These are phyloP conservation scores for Lydus trimaculatus DNA, from an alignment of 2,888 invertebrate species.

Conservation along the genomic window DNA sequence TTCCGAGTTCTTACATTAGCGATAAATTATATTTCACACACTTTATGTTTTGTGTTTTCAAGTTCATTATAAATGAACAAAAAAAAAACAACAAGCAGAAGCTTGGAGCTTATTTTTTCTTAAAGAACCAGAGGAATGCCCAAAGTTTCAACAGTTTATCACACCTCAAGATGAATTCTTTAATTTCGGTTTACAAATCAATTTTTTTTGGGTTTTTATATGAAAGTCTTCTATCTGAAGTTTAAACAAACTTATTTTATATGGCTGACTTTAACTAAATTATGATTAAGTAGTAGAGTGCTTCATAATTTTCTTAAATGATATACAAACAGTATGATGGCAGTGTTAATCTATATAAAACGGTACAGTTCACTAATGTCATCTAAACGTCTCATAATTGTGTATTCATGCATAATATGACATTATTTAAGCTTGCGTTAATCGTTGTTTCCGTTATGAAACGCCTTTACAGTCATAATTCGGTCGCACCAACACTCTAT, in stretches of 20 bases:
- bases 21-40: slow-evolving; percentile 14
- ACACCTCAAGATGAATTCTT: too few relatives aligned
- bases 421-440: slow-evolving; percentile 54
- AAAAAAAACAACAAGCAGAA: neutral
- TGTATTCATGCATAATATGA: slow-evolving; percentile 54
- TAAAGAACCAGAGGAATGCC: too few relatives aligned
- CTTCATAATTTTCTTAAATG: slow-evolving; percentile 30
- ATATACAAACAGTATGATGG: slow-evolving; percentile 26
- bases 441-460: slow-evolving; percentile 49
- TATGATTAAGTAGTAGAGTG: slow-evolving; percentile 36
- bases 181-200: too few relatives aligned
- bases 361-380: slow-evolving; percentile 48
- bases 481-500: slow-evolving; percentile 18
- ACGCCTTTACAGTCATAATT: slow-evolving; percentile 38
- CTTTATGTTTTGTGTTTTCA: neutral
- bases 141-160: too few relatives aligned
- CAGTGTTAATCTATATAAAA: slow-evolving; percentile 44
- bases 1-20: neutral
- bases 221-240: too few relatives aligned
- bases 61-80: neutral
- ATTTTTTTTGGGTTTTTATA: too few relatives aligned
- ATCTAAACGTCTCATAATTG: slow-evolving; percentile 51
- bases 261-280: slow-evolving; percentile 38
- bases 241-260: too few relatives aligned
- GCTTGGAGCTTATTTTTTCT: neutral